These are phyloP conservation scores for Eristalis pertinax DNA, from an alignment of 2,888 invertebrate genomes.

Conservation along the genomic window DNA sequence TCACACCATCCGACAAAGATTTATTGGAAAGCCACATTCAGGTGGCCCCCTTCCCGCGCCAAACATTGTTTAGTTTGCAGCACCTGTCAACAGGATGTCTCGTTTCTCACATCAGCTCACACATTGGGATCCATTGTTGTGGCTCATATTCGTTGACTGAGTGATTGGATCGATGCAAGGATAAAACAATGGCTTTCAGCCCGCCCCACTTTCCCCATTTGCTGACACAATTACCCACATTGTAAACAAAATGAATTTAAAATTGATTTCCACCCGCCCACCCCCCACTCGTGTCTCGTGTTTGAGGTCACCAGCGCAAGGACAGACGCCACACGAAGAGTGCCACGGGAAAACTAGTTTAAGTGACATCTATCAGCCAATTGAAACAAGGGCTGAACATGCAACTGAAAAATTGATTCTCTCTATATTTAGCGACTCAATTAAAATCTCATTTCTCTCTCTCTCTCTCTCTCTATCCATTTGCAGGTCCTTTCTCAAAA, in stretches of 20 bases:
- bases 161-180: slow-evolving; percentile 40
- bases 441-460: slow-evolving; percentile 49
- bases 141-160: slow-evolving; percentile 32
- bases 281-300: neutral
- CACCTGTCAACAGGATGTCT: slow-evolving; percentile 34
- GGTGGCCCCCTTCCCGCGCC: neutral
- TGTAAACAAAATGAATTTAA: slow-evolving; percentile 46
- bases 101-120: neutral
- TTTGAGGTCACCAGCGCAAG: slow-evolving; percentile 52
- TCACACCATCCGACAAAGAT: neutral
- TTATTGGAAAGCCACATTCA: neutral
- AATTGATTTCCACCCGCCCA: slow-evolving; percentile 39
- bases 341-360: slow-evolving; percentile 19
- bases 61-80: slow-evolving; percentile 16
- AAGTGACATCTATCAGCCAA: slow-evolving; percentile 47
- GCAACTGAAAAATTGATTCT: slow-evolving; percentile 7
- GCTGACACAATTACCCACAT: slow-evolving; percentile 32
- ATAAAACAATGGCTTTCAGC: slow-evolving; percentile 35
- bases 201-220: neutral
- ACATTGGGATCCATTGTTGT: slow-evolving; percentile 23
- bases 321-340: slow-evolving; percentile 1
- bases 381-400: slow-evolving; percentile 15
- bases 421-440: slow-evolving; percentile 49
- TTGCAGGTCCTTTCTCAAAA: slow-evolving; percentile 51
- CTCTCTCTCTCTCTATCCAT: slow-evolving; percentile 19